These are phyloP conservation scores for Cyclophora punctaria DNA, from an alignment of 2,888 invertebrate genomes.

Conservation along the genomic window DNA sequence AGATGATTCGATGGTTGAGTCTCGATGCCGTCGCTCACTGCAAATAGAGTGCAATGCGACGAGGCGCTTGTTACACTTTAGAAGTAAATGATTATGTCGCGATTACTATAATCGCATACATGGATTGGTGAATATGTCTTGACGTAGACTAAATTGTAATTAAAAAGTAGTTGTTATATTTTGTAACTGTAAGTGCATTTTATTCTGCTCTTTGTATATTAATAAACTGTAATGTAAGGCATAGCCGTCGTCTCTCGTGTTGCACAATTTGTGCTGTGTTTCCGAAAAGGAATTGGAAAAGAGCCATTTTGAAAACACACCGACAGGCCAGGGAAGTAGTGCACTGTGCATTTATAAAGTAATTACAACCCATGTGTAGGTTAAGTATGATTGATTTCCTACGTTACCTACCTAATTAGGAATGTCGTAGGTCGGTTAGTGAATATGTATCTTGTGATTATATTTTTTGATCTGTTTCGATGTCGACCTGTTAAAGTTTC, in stretches of 20 bases:
- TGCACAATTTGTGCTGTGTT: constrained; percentile 88
- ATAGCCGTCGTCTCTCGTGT: constrained; percentile 34
- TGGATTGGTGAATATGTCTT: no score
- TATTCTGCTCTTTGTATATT: constrained; percentile 24
- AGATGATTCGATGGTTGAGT: constrained; percentile 14
- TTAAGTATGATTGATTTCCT: constrained; percentile 47
- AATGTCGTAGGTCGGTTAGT: constrained; percentile 56
- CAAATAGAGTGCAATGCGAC: constrained; percentile 49
- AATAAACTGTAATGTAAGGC: constrained; percentile 2
- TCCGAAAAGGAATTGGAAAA: constrained; percentile 89
- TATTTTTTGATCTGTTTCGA: constrained; percentile 63
- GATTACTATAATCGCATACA: no score
- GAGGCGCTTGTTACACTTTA: constrained; percentile 15
- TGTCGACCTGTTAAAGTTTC: constrained; percentile 56
- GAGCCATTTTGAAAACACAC: constrained; percentile 93
- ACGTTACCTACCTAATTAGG: constrained; percentile 44
- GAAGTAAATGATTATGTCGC: no score
- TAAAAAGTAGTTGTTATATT: not conserved
- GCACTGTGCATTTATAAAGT: constrained; percentile 63
- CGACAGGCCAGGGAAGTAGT: constrained; percentile 73
- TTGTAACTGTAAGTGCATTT: constrained; percentile 9
- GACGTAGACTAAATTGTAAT: no score
- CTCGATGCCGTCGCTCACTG: constrained; percentile 45
- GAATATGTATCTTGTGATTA: constrained; percentile 46
- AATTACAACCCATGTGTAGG: constrained; percentile 48